Evolutionary conservation across 2,113 vertebrate genomes (phyloP), one percentile per base, ranked within the genome.

Genomic region (Hydropotes inermis): DNA sequence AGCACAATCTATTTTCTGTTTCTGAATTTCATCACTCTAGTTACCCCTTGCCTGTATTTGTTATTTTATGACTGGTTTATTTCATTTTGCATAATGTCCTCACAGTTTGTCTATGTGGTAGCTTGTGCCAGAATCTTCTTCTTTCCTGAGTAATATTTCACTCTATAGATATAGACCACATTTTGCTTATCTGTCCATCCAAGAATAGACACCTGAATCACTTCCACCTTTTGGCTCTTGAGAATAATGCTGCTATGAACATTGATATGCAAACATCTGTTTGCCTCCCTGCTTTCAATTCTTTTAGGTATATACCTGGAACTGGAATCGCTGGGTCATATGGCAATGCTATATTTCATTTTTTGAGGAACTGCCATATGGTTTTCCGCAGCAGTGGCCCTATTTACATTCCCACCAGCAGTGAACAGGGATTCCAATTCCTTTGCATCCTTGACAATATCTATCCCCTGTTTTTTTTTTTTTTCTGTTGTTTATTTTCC

Each of bases 271-370:
- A 92, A 61, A 90, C 74, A n/a, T 27, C 79, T 95, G 5, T 52
- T 89, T 67, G 57, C 58, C 12, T 52, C 17, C 21, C 11, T 83
- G 58, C 33, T 89, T 50, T 91, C 30, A 87, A 1, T 95, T 78
- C 6, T 55, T 90, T 55, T 45, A 33, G 52, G 30, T 50, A 36
- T 61, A 45, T 12, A 28, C 7, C 58, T 30, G 61, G 43, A 91
- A 94, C 9, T 58, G 14, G n/a, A 94, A 67, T 33, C n/a, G 0
- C 52, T 94, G 36, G 7, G 47, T 89, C 84, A 90, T 25, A 79
- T 57, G 13, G 10, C n/a, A 94, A 92, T 47, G 84, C 45, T 79
- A n/a, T 43, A 96, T 96, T 87, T 83, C 47, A 21, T n/a, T 96
- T 79, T 57, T 92, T 95, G 33, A 93, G 50, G 17, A 76, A 4